Evolutionary conservation across 2,888 invertebrate genomes (phyloP).

Genomic region (Chloromyia formosa): DNA sequence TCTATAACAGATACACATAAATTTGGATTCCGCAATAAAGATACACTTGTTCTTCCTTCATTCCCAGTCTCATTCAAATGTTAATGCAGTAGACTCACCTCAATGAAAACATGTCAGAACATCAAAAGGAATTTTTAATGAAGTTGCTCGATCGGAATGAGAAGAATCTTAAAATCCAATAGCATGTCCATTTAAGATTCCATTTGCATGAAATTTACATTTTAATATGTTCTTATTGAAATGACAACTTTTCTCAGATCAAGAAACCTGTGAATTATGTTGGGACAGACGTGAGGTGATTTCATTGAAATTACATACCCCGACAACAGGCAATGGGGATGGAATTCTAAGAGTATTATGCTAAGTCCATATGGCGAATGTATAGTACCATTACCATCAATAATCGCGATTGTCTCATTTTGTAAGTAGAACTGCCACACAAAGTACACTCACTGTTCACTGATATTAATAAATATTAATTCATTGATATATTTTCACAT

Average conservation of each 20-base stretch:
- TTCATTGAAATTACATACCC: constrained; percentile 1
- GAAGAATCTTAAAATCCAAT: neutral
- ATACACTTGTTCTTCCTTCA: neutral
- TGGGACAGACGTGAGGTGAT: neutral
- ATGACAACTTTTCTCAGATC: too few species aligned
- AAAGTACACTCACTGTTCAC: constrained; percentile 18
- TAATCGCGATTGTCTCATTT: neutral
- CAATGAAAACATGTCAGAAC: neutral
- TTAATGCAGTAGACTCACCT: neutral
- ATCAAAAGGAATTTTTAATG: too few species aligned
- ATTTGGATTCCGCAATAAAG: neutral
- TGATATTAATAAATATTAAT: neutral
- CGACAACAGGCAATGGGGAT: neutral
- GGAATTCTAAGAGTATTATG: neutral
- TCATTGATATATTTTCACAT: neutral
- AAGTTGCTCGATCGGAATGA: too few species aligned
- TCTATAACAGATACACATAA: neutral
- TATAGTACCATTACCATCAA: neutral
- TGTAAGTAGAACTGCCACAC: neutral
- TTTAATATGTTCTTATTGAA: constrained; percentile 16
- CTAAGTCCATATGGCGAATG: neutral
- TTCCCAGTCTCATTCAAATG: neutral
- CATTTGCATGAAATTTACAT: constrained; percentile 24
- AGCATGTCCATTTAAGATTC: constrained; percentile 16
- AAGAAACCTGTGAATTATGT: neutral